Evolutionary conservation across 2,797 vertebrate species (phyloP).

Genomic region (Orientallactaga sibirica): DNA sequence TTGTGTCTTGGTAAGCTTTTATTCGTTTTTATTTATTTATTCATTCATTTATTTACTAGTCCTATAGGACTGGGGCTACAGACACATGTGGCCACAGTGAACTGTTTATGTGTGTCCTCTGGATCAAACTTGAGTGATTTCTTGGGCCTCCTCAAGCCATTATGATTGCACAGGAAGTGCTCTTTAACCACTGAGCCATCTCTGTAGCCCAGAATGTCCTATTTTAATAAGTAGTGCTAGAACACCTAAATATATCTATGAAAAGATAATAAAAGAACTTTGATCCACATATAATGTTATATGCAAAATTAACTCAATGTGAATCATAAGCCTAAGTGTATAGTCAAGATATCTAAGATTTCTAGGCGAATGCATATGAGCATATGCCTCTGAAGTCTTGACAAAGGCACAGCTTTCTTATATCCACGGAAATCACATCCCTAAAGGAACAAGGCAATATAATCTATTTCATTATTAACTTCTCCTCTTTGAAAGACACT

Average conservation of each 20-base stretch:
- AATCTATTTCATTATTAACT: neutral
- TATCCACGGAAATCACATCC: neutral
- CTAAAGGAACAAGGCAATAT: neutral
- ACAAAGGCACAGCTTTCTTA: neutral
- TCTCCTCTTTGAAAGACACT: neutral
- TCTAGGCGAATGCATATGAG: neutral
- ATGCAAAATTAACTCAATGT: neutral
- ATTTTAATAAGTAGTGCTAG: neutral
- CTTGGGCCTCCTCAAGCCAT: too few relatives aligned
- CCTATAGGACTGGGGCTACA: too few relatives aligned
- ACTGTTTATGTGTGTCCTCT: too few relatives aligned
- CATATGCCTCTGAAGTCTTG: neutral
- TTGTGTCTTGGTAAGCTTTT: too few relatives aligned
- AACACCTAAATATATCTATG: neutral
- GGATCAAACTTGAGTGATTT: too few relatives aligned
- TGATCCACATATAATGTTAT: neutral
- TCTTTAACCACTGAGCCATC: too few relatives aligned
- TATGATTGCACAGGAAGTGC: too few relatives aligned
- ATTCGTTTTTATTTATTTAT: too few relatives aligned
- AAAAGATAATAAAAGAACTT: neutral
- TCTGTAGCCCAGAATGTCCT: neutral
- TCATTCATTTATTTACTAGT: too few relatives aligned
- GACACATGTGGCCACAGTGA: too few relatives aligned
- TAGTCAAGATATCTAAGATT: neutral
- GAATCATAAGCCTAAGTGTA: neutral